phyloP scores from a whole-genome alignment of 2,888 invertebrate species.

The Crossocerus cetratus region DNA sequence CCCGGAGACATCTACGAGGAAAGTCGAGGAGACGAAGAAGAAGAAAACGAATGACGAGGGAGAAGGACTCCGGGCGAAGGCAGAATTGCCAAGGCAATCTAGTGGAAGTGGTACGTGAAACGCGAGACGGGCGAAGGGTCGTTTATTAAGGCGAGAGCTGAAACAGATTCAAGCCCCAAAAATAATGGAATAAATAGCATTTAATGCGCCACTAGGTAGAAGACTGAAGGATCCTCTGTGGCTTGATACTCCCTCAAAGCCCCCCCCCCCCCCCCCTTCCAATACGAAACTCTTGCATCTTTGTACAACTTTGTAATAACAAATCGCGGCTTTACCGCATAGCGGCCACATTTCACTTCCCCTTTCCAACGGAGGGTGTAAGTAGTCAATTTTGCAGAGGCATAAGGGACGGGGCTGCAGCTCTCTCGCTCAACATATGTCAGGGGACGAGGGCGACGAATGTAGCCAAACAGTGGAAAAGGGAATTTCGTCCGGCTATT shows the following conservation, averaged over 20 bases:
- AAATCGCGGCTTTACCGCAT: no score
- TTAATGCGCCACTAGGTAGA: no score
- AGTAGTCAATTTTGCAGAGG: background rate
- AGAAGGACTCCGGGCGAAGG: background rate
- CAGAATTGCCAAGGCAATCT: constrained; percentile 12
- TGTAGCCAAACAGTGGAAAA: constrained; percentile 23
- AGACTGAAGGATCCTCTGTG: no score
- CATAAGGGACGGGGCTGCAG: constrained; percentile 3
- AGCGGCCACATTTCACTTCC: no score
- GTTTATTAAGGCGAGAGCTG: constrained; percentile 53
- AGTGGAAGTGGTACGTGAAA: constrained; percentile 6
- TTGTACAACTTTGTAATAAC: no score
- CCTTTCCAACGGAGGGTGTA: background rate
- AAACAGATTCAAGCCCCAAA: constrained; percentile 48
- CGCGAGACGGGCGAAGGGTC: constrained; percentile 22
- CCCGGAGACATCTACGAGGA: background rate
- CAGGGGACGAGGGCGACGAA: constrained; percentile 22
- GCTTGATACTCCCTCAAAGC: no score
- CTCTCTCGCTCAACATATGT: constrained; percentile 16
- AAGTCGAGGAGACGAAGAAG: background rate
- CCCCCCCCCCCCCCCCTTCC: no score
- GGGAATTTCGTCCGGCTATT: constrained; percentile 24
- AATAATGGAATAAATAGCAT: constrained; percentile 7
- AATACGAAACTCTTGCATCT: no score
- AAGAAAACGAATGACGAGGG: background rate